These are phyloP conservation scores for Stigmatopora nigra DNA, from an alignment of 2,113 vertebrate species.

Conservation along the genomic window DNA sequence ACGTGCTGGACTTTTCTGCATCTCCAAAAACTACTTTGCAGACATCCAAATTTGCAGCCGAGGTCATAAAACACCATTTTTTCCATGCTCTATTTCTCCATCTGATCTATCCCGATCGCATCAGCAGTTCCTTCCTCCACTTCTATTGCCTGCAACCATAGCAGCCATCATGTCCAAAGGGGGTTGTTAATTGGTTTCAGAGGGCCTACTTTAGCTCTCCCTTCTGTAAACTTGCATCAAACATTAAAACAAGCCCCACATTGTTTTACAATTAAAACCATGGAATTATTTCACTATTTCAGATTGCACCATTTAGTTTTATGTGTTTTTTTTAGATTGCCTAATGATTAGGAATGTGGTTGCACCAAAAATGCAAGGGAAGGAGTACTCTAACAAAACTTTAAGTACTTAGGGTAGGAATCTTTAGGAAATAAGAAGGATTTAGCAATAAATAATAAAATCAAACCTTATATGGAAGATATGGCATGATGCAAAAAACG, in stretches of 20 bases:
- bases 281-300: not conserved
- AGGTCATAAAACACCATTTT: too few relatives aligned
- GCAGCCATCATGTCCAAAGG: not conserved
- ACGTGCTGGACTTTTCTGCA: too few relatives aligned
- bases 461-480: too few relatives aligned
- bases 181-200: not conserved
- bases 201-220: not conserved
- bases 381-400: too few relatives aligned
- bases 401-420: too few relatives aligned
- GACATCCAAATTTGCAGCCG: too few relatives aligned
- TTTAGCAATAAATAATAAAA: too few relatives aligned
- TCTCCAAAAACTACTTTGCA: too few relatives aligned
- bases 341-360: not conserved
- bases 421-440: too few relatives aligned
- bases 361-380: too few relatives aligned
- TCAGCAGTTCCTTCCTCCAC: not conserved
- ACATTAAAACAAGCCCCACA: not conserved
- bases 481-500: too few relatives aligned
- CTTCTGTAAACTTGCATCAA: not conserved
- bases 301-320: not conserved
- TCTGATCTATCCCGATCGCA: not conserved
- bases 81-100: not conserved
- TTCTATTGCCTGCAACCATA: not conserved
- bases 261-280: not conserved
- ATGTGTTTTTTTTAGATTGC: not conserved